These are phyloP conservation scores for Drosophila mercatorum DNA, from an alignment of 2,888 invertebrate species.

Conservation along the genomic window DNA sequence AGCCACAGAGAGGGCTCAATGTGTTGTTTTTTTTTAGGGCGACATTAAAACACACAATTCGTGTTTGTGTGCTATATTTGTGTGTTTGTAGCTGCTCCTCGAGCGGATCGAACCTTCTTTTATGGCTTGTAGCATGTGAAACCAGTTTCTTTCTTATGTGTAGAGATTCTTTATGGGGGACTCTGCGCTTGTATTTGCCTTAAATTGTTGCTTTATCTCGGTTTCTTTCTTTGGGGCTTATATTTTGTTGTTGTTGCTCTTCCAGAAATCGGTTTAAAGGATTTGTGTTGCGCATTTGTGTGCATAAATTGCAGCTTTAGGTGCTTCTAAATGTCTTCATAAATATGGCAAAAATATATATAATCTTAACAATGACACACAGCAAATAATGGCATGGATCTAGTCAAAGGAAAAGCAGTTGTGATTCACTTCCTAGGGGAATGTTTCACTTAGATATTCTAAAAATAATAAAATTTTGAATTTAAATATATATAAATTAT, in stretches of 20 bases:
- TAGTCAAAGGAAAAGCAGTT: neutral
- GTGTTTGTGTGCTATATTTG: slow-evolving; percentile 61
- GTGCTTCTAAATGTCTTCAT: slow-evolving; percentile 63
- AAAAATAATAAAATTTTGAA: too few relatives aligned
- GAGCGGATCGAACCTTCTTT: slow-evolving; percentile 69
- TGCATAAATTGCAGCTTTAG: slow-evolving; percentile 62
- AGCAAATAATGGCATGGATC: slow-evolving; percentile 1
- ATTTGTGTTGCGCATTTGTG: slow-evolving; percentile 61
- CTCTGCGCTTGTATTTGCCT: slow-evolving; percentile 47
- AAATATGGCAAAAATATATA: slow-evolving; percentile 38
- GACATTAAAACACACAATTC: slow-evolving; percentile 55
- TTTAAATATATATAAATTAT: too few relatives aligned
- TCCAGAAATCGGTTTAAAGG: slow-evolving; percentile 71
- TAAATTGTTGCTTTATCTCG: slow-evolving; percentile 40
- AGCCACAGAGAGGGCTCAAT: slow-evolving; percentile 10
- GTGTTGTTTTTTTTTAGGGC: slow-evolving; percentile 59
- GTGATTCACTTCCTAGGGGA: too few relatives aligned
- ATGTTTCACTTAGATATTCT: too few relatives aligned
- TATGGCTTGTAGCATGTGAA: slow-evolving; percentile 53
- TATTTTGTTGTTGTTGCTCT: slow-evolving; percentile 12
- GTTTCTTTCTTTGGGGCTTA: slow-evolving; percentile 1
- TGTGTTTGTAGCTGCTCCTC: slow-evolving; percentile 34
- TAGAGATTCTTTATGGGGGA: slow-evolving; percentile 72
- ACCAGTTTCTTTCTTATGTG: slow-evolving; percentile 67
- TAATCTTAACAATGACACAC: neutral